A percentile compares a stretch with the other conserved stretches of the same genome.
These are phyloP conservation scores for Phania funesta DNA, from an alignment of 2,888 invertebrate genomes.

Conservation along the genomic window DNA sequence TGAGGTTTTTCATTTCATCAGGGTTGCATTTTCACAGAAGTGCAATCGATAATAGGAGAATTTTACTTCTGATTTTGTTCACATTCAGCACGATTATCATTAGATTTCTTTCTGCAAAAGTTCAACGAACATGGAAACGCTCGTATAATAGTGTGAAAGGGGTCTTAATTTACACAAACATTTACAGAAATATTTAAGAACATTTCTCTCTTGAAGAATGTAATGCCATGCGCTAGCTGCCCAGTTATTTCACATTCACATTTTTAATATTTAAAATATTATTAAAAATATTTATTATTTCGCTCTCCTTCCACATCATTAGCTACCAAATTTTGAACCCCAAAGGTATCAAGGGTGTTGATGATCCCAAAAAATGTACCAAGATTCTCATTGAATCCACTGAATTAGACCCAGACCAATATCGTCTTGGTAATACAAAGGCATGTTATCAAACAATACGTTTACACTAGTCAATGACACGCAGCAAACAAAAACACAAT, in stretches of 20 bases:
- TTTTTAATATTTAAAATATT: background rate
- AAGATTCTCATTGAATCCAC: constrained; percentile 90
- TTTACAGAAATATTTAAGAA: too few species aligned
- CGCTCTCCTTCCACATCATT: constrained; percentile 71
- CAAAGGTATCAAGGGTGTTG: constrained; percentile 87
- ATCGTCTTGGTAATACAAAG: constrained; percentile 99
- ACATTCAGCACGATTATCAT: too few species aligned
- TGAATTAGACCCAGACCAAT: constrained; percentile 93
- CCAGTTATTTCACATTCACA: background rate
- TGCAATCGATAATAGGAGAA: too few species aligned
- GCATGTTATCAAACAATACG: constrained; percentile 83
- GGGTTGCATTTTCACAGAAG: too few species aligned
- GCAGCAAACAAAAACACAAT: constrained; percentile 50
- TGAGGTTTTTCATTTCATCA: too few species aligned
- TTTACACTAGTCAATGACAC: constrained; percentile 1
- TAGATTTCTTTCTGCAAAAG: too few species aligned
- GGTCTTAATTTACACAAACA: too few species aligned
- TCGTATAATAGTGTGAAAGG: too few species aligned
- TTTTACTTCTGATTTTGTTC: too few species aligned
- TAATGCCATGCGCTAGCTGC: too few species aligned
- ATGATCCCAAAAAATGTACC: constrained; percentile 91
- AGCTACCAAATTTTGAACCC: constrained; percentile 99
- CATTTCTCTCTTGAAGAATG: too few species aligned
- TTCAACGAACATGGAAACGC: too few species aligned
- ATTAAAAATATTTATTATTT: constrained; percentile 23